Conservation (phyloP, 2,797 vertebrate genomes). For the Echiichthys vipera region DNA sequence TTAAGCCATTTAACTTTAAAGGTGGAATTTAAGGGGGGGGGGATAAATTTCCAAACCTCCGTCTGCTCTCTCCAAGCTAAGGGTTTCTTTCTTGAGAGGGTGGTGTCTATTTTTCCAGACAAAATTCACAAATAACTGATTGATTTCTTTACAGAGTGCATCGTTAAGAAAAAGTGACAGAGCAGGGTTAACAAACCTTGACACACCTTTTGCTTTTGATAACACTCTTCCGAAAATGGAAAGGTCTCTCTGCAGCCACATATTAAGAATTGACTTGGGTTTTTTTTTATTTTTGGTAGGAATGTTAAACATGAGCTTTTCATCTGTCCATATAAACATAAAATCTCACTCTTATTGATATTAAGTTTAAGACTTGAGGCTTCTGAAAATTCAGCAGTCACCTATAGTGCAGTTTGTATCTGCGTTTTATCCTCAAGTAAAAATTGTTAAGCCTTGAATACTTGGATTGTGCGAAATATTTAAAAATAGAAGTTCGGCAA, state of each 20-base stretch:
- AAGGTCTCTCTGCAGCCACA: neutral
- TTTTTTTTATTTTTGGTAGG: neutral
- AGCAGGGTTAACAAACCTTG: neutral
- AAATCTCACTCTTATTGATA: too few relatives aligned
- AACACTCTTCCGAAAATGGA: neutral
- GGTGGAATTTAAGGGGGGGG: too few relatives aligned
- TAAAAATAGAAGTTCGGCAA: neutral
- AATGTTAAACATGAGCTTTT: too few relatives aligned
- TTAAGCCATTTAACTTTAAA: too few relatives aligned
- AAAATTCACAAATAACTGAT: neutral
- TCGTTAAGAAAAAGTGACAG: neutral
- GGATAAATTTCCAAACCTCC: neutral
- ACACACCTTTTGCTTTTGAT: neutral
- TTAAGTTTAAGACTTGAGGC: too few relatives aligned
- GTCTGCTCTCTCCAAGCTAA: neutral
- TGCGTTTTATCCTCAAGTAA: too few relatives aligned
- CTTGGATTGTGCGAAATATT: neutral
- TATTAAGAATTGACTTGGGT: neutral
- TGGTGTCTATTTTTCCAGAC: neutral
- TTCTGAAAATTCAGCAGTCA: neutral
- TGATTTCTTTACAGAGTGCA: neutral
- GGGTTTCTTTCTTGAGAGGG: neutral
- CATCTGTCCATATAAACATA: too few relatives aligned
- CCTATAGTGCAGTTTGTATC: neutral
- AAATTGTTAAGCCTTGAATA: neutral